Evolutionary conservation across 2,113 vertebrate genomes (phyloP).

Genomic region (Microcebus jonahi): DNA sequence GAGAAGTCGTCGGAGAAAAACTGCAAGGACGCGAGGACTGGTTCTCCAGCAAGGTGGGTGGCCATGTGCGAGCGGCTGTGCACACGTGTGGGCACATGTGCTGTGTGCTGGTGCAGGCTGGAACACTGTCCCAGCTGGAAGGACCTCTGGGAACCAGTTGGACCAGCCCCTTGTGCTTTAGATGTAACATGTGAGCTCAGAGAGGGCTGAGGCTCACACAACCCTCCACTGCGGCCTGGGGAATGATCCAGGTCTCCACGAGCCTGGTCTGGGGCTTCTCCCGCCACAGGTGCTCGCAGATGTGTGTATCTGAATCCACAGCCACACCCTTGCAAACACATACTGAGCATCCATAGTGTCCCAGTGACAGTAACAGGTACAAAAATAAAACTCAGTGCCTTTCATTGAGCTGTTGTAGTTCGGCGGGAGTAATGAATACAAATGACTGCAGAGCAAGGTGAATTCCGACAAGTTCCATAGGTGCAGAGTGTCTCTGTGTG

Average conservation of each 20-base stretch:
- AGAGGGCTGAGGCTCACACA: not conserved
- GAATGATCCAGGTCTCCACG: not conserved
- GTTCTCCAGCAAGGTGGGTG: slow-evolving; percentile 85
- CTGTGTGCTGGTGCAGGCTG: not conserved
- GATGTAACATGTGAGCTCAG: not conserved
- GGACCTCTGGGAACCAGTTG: slow-evolving; percentile 26
- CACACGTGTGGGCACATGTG: not conserved
- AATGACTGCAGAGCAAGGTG: accelerated
- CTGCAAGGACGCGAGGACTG: slow-evolving; percentile 86
- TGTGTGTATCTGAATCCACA: not conserved
- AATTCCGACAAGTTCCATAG: not conserved
- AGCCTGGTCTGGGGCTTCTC: not conserved
- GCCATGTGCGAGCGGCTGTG: not conserved
- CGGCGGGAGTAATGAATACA: accelerated
- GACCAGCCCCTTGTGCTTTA: not conserved
- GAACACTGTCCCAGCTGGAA: slow-evolving; percentile 32
- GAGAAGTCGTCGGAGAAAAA: slow-evolving; percentile 87
- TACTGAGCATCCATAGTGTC: not conserved
- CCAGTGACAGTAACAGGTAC: not conserved
- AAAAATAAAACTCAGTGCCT: not conserved
- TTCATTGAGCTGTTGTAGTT: not conserved
- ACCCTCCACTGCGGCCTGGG: not conserved
- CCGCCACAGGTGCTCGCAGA: not conserved
- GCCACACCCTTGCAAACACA: not conserved
- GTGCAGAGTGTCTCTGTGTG: not conserved